Evolutionary conservation across 2,113 vertebrate species (phyloP), one percentile per base, ranked within the genome.

Genomic region (Notothenia coriiceps): DNA sequence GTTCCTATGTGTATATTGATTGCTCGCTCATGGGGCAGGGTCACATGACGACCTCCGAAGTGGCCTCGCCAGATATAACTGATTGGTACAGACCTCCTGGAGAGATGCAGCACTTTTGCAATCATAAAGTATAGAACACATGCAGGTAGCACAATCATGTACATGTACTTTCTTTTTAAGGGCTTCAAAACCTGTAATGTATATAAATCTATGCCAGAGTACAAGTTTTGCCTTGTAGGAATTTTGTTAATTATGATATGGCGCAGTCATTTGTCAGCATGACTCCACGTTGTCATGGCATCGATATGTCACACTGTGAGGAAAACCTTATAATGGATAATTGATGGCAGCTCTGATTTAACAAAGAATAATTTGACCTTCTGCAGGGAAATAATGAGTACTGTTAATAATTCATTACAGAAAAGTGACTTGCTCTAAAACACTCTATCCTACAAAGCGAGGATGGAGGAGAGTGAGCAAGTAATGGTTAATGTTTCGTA

Each of bases 321-420:
- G 35, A 59, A 70, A 70, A 54, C 44, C 69, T 33, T 47, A 17
- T 57, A 50, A 62, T 78, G 74, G 55, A 83, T 68, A 69, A 83
- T 73, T 64, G 57, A 74, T 74, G 51, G 47, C 14, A 17, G 49
- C 20, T 5, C 54, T 43, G 40, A 43, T 61, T 72, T 35, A 43
- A 46, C 62, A 50, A 73, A 68, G 25, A 72, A 57, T 63, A 13
- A 83, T 74, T 22, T 70, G 50, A 70, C 56, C 25, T 55, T 64
- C 52, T 59, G 1, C 7, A 2, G 46, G 12, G 13, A 70, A 77
- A 71, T 67, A 71, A 76, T 76, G 2, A 74, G 3, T 43, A 10
- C 22, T 2, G n/a, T 29, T n/a, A 55, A 64, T 52, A 63, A 79
- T 40, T 40, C 5, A 40, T 40, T 6, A 40, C 35, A 64, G 29